Evolutionary conservation across 2,797 vertebrate species (phyloP).

Genomic region (Molossus molossus): DNA sequence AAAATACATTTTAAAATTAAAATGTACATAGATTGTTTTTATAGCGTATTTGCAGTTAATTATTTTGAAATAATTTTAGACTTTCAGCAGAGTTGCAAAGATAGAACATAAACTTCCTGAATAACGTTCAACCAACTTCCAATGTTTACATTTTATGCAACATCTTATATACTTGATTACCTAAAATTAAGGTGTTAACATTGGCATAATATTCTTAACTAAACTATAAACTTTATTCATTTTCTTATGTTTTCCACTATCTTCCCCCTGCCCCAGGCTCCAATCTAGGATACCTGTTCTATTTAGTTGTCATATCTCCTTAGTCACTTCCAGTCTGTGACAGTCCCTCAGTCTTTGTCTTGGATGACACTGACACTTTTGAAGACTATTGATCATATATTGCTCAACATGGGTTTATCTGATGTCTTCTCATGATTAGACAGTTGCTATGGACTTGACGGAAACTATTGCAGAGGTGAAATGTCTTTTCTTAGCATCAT

Average conservation of each 20-base stretch:
- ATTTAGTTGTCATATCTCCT: background rate
- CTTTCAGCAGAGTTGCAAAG: background rate
- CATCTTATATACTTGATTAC: background rate
- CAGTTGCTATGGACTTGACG: background rate
- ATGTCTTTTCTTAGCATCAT: background rate
- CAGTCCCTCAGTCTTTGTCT: background rate
- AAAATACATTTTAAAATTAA: background rate
- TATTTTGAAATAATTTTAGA: constrained; percentile 40
- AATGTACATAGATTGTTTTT: background rate
- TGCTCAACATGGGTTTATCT: background rate
- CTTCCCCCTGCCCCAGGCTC: background rate
- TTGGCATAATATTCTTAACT: background rate
- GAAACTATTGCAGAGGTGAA: background rate
- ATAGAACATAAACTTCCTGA: background rate
- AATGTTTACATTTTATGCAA: constrained; percentile 1
- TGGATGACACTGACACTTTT: background rate
- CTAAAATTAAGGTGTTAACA: background rate
- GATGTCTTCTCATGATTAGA: background rate
- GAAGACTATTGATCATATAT: background rate
- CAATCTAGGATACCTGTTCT: background rate
- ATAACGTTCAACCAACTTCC: background rate
- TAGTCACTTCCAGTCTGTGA: background rate
- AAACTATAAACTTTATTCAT: background rate
- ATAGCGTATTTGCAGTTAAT: background rate
- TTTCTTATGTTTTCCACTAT: background rate